Evolutionary conservation across 2,113 vertebrate genomes (phyloP).

Genomic region (Pterocles burchelli): DNA sequence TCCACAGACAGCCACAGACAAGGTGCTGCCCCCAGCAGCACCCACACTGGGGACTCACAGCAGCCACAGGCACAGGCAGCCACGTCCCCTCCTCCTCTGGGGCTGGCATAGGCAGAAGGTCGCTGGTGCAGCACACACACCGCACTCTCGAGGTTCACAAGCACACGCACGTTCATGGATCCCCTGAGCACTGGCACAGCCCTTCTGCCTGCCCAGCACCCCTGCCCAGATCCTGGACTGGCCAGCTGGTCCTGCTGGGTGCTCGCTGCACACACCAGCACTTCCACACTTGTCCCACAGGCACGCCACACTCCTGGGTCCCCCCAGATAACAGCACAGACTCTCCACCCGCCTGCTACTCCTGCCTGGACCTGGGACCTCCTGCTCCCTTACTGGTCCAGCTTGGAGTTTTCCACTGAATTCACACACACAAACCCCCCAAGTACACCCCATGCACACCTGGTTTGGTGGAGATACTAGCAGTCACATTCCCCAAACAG

Average conservation of each 20-base stretch:
- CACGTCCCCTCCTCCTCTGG: too few species aligned
- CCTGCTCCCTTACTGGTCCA: not conserved
- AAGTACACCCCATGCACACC: rapidly evolving
- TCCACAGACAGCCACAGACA: not conserved
- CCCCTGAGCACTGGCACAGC: rapidly evolving
- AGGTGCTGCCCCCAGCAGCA: too few species aligned
- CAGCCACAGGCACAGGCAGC: too few species aligned
- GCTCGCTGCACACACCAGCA: not conserved
- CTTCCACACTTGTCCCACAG: not conserved
- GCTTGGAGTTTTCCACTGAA: not conserved
- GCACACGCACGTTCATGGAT: rapidly evolving
- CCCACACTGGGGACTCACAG: too few species aligned
- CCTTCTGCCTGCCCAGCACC: rapidly evolving
- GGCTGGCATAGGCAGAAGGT: not conserved
- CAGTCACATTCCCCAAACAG: not conserved
- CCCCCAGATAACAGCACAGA: rapidly evolving
- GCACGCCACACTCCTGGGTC: rapidly evolving
- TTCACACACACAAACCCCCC: not conserved
- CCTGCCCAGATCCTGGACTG: rapidly evolving
- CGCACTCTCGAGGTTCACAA: not conserved
- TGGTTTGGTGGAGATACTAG: not conserved
- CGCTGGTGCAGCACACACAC: not conserved
- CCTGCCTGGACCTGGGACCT: rapidly evolving
- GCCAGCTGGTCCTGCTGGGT: rapidly evolving
- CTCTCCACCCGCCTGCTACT: rapidly evolving